Evolutionary conservation across 2,888 invertebrate genomes (phyloP), one percentile per base, ranked within the genome.

Genomic region (Oxycera nigricornis): DNA sequence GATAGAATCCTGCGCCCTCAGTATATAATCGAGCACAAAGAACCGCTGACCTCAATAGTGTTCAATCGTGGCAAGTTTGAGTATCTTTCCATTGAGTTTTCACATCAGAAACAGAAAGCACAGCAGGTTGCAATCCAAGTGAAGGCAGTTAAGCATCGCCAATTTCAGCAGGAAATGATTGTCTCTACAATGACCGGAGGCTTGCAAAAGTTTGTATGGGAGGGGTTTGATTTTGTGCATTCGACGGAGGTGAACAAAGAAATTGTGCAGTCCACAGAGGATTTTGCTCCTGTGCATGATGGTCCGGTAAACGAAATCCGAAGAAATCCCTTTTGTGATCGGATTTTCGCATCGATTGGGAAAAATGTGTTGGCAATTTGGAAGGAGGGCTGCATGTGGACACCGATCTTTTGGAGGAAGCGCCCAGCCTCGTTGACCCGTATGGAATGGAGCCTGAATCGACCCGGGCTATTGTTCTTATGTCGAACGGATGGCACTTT

Each of bases 281-380:
- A 79, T 74, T 87, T 85, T 76, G 87, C 87, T 59, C 86, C 83
- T 73, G 88, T 91, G 73, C 94, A 94, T 80, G 92, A 93, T 80
- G 94, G 93, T 0, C 90, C 92, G 0, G 83, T 94, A 55, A 86
- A 89, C 0, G 84, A 87, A 22, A 83, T 89, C 2, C 83, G 86
- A 50, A 87, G 89, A 81, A 93, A 92, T 79, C 90, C 89, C 0
- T 89, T 89, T 77, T 86, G 90, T 74, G 85, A 86, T 30, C 86
- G 90, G 75, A 80, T 93, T 4, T 86, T 92, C 39, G 84, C 92
- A 4, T 91, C 93, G 2, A 88, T 93, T 4, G 94, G 94, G 0
- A 92, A 93, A 4, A 91, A 89, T 82, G 88, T 91, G 73, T 90
- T 93, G 81, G 91, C 92, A 0, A 83, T 94, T 73, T 94, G 94